phyloP scores from a whole-genome alignment of 2,797 vertebrate genomes.

The Hydrophis major region DNA sequence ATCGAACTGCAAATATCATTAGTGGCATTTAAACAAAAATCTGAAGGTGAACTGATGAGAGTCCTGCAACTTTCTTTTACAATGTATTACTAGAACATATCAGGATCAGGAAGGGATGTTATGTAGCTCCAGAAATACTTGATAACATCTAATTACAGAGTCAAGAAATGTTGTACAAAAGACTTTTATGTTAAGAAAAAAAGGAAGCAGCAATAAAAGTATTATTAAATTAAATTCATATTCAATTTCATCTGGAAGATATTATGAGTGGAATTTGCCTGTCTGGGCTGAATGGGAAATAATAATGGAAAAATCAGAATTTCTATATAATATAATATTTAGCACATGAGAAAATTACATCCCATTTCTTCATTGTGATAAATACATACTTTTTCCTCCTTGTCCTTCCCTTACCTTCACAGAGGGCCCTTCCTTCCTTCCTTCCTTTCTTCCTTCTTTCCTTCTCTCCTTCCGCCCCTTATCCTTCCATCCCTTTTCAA shows the following conservation, averaged over 20 bases:
- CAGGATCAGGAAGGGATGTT: neutral
- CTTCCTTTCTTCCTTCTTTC: neutral
- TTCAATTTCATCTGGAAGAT: neutral
- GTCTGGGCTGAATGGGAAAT: neutral
- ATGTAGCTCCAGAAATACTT: neutral
- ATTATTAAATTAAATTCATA: neutral
- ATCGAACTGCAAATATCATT: constrained; percentile 9
- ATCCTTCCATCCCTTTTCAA: neutral
- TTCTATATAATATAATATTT: neutral
- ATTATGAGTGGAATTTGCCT: too few relatives aligned
- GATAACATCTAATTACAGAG: neutral
- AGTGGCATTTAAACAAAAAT: constrained; percentile 39
- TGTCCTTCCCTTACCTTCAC: neutral
- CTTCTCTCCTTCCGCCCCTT: too few relatives aligned
- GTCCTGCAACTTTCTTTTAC: neutral
- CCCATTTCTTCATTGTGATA: neutral
- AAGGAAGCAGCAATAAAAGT: neutral
- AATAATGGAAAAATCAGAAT: neutral
- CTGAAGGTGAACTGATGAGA: constrained; percentile 25
- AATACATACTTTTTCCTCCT: neutral
- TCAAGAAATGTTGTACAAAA: neutral
- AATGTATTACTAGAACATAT: constrained; percentile 15
- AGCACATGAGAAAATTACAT: neutral
- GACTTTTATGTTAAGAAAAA: neutral
- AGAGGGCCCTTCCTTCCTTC: neutral